These are phyloP conservation scores for Pachyramphus minor DNA, from an alignment of 2,113 vertebrate genomes.

Conservation along the genomic window DNA sequence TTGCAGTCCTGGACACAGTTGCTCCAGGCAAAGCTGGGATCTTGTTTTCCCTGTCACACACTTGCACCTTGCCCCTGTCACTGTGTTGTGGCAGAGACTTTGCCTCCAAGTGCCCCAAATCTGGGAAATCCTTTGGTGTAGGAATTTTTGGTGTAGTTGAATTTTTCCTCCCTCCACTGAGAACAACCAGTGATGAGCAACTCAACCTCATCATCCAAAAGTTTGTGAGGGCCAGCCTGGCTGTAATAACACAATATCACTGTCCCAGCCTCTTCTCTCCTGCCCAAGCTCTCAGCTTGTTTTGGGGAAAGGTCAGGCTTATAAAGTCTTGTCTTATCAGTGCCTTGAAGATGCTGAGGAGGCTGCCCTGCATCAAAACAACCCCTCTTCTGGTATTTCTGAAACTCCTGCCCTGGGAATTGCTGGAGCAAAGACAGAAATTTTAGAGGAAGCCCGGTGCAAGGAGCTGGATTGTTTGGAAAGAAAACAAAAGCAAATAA, in stretches of 20 bases:
- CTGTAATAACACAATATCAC: not conserved
- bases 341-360: not conserved
- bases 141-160: not conserved
- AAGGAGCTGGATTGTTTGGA: conserved; percentile 34
- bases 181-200: not conserved
- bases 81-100: not conserved
- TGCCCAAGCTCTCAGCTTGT: not conserved
- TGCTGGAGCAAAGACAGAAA: conserved; percentile 36
- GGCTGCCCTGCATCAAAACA: conserved; percentile 13
- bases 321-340: not conserved
- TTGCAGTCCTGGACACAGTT: not conserved
- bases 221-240: not conserved
- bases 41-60: not conserved
- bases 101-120: not conserved
- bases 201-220: not conserved
- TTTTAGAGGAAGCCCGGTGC: conserved; percentile 27
- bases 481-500: conserved; percentile 43
- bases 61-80: not conserved
- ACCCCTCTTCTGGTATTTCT: not conserved
- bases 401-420: conserved; percentile 21
- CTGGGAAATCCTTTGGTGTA: not conserved
- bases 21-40: not conserved
- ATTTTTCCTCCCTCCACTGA: not conserved
- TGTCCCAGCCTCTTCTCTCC: not conserved
- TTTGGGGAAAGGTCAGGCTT: not conserved